Percentiles rank a stretch among this genome's conserved stretches.
phyloP scores from a whole-genome alignment of 2,888 invertebrate species.

The Caenorhabditis angaria region DNA sequence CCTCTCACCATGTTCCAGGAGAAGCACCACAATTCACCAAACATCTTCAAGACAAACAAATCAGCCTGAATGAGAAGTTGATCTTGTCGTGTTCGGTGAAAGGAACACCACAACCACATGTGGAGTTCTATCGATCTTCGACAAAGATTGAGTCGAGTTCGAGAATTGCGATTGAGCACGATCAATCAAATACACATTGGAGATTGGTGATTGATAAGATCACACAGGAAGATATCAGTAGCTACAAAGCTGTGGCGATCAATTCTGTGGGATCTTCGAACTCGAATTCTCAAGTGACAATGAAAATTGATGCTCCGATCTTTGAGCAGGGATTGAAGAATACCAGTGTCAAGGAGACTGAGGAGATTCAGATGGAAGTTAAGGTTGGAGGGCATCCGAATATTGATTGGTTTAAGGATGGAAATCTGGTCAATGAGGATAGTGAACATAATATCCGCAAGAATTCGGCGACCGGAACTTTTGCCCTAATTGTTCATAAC shows the following conservation, averaged over 20 bases:
- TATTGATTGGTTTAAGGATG: slow-evolving; percentile 91
- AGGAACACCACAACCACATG: slow-evolving; percentile 68
- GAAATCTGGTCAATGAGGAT: slow-evolving; percentile 57
- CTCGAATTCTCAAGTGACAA: slow-evolving; percentile 61
- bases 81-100: slow-evolving; percentile 69
- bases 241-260: slow-evolving; percentile 79
- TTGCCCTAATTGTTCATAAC: slow-evolving; percentile 50
- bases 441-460: slow-evolving; percentile 75
- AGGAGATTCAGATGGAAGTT: slow-evolving; percentile 75
- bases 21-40: slow-evolving; percentile 69
- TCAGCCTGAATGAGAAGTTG: slow-evolving; percentile 65
- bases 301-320: slow-evolving; percentile 72
- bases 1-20: slow-evolving; percentile 54
- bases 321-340: slow-evolving; percentile 81
- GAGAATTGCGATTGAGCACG: slow-evolving; percentile 66
- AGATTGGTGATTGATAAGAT: slow-evolving; percentile 73
- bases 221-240: slow-evolving; percentile 37
- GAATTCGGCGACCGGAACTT: slow-evolving; percentile 77
- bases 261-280: slow-evolving; percentile 77
- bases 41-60: slow-evolving; percentile 59
- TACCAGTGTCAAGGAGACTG: slow-evolving; percentile 81
- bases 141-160: slow-evolving; percentile 47
- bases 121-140: slow-evolving; percentile 66
- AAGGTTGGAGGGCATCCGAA: slow-evolving; percentile 86
- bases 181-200: slow-evolving; percentile 69